These are phyloP conservation scores for Corythornis vintsioides DNA, from an alignment of 2,113 vertebrate species.

Conservation along the genomic window DNA sequence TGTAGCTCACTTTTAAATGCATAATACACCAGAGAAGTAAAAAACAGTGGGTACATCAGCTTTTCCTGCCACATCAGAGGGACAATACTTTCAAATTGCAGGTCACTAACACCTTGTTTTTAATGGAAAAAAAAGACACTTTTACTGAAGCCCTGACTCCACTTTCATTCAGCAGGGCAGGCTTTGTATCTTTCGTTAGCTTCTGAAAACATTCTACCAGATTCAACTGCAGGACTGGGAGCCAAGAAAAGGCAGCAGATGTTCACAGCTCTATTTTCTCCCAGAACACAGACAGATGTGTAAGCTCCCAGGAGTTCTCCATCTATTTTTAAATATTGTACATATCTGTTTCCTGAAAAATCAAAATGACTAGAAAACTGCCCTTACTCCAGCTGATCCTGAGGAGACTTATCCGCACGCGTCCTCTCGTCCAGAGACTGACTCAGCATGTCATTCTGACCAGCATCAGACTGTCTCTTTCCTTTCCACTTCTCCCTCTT, in stretches of 20 bases:
- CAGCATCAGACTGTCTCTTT: conserved; percentile 67
- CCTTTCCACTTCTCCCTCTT: conserved; percentile 87
- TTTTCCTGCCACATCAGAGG: background rate
- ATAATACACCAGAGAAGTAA: background rate
- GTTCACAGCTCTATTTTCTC: background rate
- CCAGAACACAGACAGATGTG: background rate
- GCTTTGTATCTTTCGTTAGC: background rate
- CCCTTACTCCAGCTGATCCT: conserved; percentile 66
- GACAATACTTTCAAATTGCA: background rate
- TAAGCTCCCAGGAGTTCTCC: background rate
- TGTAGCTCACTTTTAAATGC: background rate
- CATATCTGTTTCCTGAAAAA: background rate
- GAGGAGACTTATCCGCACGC: background rate
- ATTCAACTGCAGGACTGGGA: background rate
- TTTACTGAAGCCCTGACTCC: background rate
- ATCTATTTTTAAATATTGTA: background rate
- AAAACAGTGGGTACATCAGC: background rate
- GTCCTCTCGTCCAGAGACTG: conserved; percentile 72
- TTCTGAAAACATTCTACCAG: background rate
- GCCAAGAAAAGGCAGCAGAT: background rate
- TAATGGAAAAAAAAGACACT: background rate
- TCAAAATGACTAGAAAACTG: background rate
- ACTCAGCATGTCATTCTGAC: conserved; percentile 61
- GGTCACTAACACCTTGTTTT: background rate
- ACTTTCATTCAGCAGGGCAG: background rate